Percentiles rank a stretch among this genome's conserved stretches.
Conservation (phyloP, 2,797 vertebrate species). For the Astyanax mexicanus region DNA sequence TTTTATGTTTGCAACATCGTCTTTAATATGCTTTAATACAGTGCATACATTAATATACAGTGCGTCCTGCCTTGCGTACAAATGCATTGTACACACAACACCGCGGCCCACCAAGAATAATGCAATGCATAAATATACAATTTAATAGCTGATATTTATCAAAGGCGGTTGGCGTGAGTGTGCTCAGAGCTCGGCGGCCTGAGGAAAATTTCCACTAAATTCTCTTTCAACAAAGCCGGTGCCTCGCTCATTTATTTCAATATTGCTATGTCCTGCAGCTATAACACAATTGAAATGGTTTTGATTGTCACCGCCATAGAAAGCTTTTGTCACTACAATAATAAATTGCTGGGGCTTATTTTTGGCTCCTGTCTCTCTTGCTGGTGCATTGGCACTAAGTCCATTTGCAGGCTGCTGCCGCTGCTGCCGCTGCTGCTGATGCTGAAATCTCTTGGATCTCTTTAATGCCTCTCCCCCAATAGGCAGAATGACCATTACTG, state of each 20-base stretch:
- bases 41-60: background rate
- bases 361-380: slow-evolving; percentile 32
- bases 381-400: background rate
- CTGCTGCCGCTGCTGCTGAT: background rate
- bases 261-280: slow-evolving; percentile 21
- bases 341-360: slow-evolving; percentile 29
- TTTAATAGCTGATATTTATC: slow-evolving; percentile 21
- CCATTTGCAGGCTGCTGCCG: slow-evolving; percentile 23
- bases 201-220: slow-evolving; percentile 3
- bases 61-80: background rate
- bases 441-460: slow-evolving; percentile 35
- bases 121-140: slow-evolving; percentile 12
- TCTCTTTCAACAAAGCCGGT: slow-evolving; percentile 15
- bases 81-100: background rate
- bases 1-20: background rate
- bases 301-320: background rate
- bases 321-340: slow-evolving; percentile 33
- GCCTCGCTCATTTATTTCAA: slow-evolving; percentile 22
- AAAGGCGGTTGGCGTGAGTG: slow-evolving; percentile 15
- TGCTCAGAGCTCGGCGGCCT: background rate
- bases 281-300: slow-evolving; percentile 17
- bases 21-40: background rate
- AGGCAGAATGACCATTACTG: slow-evolving; percentile 22
- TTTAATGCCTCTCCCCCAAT: slow-evolving; percentile 32
- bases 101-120: background rate